Evolutionary conservation across 64 coral and sea anemone genomes (phyloP), one percentile per base, ranked within the genome.

Genomic region (Porites lutea): DNA sequence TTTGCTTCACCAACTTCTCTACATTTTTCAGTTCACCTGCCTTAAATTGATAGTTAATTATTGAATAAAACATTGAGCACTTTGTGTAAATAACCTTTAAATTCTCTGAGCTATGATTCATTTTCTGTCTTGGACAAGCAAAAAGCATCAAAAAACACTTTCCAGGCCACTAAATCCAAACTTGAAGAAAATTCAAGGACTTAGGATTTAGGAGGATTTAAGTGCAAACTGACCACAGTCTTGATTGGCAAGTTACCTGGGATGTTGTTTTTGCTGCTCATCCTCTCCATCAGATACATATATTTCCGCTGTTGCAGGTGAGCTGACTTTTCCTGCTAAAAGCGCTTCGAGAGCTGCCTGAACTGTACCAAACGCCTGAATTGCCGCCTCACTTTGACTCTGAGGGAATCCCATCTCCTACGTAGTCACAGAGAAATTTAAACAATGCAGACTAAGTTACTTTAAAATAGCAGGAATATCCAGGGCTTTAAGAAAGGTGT

Each of bases 351-450:
- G 90, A 13, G 93, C 97, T 4, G 94, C 94, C 48, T 98, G 97
- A 22, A 98, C 97, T 51, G 93, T 98, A 9, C 94, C 97, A 92
- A 79, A 98, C 3, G 91, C 83, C 52, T 92, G 97, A 47, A 98
- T 95, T 50, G 97, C 97, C 20, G 87, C 91, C 50, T 98, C 91
- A 74, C 97, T 98, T 84, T 98, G 94, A 21, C 52, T 90, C 72
- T 92, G 89, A 5, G 94, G 88, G 78, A 98, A 98, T 48, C 97
- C 97, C 97, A 98, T 98, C 66, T 98, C 97, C 97, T 98, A 13
- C 65, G 18, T 76, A 62, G 16, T 53, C 15, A 50, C 14, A 4
- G 80, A 52, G 20, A 20, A 53, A 53, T 54, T 57, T 16, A 71
- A 68, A n/a, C 23, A n/a, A 73, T 5, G 81, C 59, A 22, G 52